Evolutionary conservation across 2,113 vertebrate species (phyloP).

Genomic region (Rissa tridactyla): DNA sequence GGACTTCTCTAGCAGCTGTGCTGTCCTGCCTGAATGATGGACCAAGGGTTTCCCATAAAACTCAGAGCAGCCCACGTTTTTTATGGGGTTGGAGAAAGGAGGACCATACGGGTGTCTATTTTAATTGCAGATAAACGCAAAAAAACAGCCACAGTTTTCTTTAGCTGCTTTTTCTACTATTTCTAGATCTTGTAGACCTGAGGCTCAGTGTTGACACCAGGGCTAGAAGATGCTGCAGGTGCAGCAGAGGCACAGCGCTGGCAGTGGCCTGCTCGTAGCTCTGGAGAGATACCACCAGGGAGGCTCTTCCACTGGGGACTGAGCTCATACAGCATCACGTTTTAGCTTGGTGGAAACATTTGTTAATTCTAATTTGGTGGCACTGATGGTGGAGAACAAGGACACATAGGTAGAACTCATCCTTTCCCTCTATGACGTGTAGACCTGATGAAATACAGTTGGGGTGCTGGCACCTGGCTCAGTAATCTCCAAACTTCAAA

Average conservation of each 20-base stretch:
- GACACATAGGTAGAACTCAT: fast-evolving
- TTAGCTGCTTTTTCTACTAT: not conserved
- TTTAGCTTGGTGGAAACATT: not conserved
- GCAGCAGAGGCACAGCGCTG: not conserved
- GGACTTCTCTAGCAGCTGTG: fast-evolving
- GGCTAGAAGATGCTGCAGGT: not conserved
- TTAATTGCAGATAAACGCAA: not conserved
- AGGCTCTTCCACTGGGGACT: not conserved
- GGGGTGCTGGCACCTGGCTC: not conserved
- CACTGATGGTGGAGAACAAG: not conserved
- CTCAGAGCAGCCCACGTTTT: not conserved
- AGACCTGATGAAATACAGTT: not conserved
- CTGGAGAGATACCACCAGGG: not conserved
- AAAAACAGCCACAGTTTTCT: not conserved
- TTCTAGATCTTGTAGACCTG: not conserved
- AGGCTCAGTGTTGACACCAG: not conserved
- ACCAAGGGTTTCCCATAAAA: not conserved
- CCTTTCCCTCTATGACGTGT: fast-evolving
- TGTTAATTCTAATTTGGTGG: not conserved
- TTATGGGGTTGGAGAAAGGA: not conserved
- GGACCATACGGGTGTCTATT: not conserved
- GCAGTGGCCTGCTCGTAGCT: not conserved
- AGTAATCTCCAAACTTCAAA: not conserved
- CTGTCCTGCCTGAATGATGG: not conserved
- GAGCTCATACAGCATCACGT: not conserved